Conservation (phyloP, 37 sponge, comb jelly and placozoan genomes). For the Beroe forskalii region DNA sequence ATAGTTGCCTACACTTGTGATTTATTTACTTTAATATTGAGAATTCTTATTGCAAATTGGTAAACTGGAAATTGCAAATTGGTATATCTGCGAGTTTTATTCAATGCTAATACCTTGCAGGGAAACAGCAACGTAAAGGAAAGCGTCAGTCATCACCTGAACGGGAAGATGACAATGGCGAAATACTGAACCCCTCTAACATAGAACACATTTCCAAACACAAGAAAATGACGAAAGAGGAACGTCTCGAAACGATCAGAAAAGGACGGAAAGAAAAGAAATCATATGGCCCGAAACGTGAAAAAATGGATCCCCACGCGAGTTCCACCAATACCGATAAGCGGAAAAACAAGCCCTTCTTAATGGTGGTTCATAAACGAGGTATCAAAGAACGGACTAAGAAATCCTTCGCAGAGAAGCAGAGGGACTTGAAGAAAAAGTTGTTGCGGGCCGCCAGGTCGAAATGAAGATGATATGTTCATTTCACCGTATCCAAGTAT, state of each 20-base stretch:
- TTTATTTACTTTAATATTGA: too few species aligned
- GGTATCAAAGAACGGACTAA: conserved; percentile 21
- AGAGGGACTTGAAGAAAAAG: conserved; percentile 39
- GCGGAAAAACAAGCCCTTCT: conserved; percentile 53
- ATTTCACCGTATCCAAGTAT: too few species aligned
- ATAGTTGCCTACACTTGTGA: neutral
- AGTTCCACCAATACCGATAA: conserved; percentile 54
- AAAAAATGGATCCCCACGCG: conserved; percentile 50
- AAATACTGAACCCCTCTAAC: conserved; percentile 51
- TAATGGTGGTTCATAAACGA: conserved; percentile 62
- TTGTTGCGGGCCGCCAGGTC: neutral
- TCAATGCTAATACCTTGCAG: neutral
- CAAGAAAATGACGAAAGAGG: conserved; percentile 57
- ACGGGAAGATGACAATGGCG: neutral
- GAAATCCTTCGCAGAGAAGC: conserved; percentile 30
- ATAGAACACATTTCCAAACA: conserved; percentile 59
- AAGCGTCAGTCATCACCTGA: conserved; percentile 30
- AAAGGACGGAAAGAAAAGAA: conserved; percentile 38
- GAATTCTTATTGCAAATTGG: too few species aligned
- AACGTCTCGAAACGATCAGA: conserved; percentile 23
- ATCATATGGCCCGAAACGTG: neutral
- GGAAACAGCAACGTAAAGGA: conserved; percentile 40
- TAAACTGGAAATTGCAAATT: too few species aligned
- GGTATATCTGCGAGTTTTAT: too few species aligned
- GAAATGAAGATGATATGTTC: neutral